Conservation (phyloP, 2,113 vertebrate genomes). For the Microtus montanus region DNA sequence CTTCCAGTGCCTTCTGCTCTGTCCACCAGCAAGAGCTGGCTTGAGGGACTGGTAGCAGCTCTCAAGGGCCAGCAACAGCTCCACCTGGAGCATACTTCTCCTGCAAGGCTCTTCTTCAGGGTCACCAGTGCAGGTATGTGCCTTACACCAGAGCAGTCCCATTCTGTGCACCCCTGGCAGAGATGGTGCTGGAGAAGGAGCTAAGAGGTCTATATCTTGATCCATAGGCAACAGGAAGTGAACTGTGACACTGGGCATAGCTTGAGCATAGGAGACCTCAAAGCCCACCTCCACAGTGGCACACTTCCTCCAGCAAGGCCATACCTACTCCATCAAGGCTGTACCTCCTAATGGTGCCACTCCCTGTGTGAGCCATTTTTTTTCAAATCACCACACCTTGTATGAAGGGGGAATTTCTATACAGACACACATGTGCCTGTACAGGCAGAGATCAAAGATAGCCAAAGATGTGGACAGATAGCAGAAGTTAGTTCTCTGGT, state of each 20-base stretch:
- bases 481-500: background rate
- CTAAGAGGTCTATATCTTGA: too few species aligned
- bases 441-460: background rate
- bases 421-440: too few species aligned
- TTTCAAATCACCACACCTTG: background rate
- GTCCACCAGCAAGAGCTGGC: background rate
- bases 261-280: background rate
- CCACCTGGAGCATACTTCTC: background rate
- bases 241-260: too few species aligned
- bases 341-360: background rate
- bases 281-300: background rate
- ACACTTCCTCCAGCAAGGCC: background rate
- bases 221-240: too few species aligned
- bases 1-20: fast-evolving
- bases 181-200: background rate
- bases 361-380: background rate
- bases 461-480: background rate
- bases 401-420: background rate
- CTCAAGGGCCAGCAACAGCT: background rate
- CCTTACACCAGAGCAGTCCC: background rate
- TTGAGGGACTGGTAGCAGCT: fast-evolving
- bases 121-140: background rate
- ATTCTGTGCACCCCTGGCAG: background rate
- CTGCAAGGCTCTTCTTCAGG: background rate
- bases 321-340: background rate